Evolutionary conservation across 2,113 vertebrate species (phyloP), one percentile per base, ranked within the genome.

Genomic region (Syrmaticus mikado): DNA sequence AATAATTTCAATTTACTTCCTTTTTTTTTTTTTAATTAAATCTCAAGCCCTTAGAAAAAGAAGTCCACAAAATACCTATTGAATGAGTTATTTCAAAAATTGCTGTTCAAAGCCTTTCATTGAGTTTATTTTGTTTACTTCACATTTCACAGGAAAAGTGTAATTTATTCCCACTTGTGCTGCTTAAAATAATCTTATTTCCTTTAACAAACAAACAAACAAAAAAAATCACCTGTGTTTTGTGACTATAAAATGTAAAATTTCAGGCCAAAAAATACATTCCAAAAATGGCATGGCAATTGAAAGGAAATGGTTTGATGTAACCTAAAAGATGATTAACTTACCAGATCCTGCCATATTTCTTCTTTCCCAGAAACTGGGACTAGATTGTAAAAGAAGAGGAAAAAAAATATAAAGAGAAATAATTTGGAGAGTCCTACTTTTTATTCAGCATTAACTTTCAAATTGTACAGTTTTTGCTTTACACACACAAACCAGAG

Each of bases 151-250:
- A 62, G 41, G 40, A 78, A 84, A 92, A 82, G 62, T 60, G 61
- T 41, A 82, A 82, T 73, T 66, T 62, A 73, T 86, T 86, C 48
- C 28, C 53, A 75, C 11, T 61, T 80, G 68, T 71, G 43, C 48
- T 45, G 10, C 52, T 92, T 67, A 90, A 83, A 90, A 82, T 90
- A 90, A 81, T 81, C 50, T 64, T 45, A 57, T 65, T 96, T 96
- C 72, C 57, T 90, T 62, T 34, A 82, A 20, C 0, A 27, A 58
- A 15, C 8, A 66, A 24, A 16, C 55, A 48, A 21, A 38, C 13
- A 48, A 41, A 25, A 70, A 68, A 0, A 80, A 66, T 90, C 50
- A 92, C 61, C 80, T 86, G 38, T 78, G 41, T 17, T 71, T 93
- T 88, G 58, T 18, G 30, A 86, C 27, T 53, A 53, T 21, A 76